Evolutionary conservation across 1,140 invertebrate species (phyloP), one percentile per base, ranked within the genome.

Genomic region (Tetraneura akinire): DNA sequence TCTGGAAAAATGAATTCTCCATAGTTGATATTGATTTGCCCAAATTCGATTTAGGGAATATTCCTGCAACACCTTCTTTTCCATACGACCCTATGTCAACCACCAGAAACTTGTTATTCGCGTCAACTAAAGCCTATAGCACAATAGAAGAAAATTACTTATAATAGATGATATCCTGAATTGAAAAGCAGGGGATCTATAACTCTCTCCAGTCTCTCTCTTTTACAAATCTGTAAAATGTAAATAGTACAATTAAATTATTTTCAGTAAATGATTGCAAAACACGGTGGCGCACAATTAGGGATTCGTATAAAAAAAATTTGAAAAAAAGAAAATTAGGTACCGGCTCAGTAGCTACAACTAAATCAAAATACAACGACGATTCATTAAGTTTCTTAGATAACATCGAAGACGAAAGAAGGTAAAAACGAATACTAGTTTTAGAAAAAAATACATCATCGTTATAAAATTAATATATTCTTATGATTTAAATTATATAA

Each of bases 131-230:
- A 42, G 32, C 32, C 23, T 53, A 57, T 37, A 88, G 81, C 55
- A 88, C 86, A 53, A 87, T 85, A 26, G 85, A 87, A 83, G 85
- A 88, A 81, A 81, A 85, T 10, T 83, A 68, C 80, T 88, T 88
- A 82, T 88, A 89, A 82, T 88, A 89, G 81, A 84, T 0, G 29
- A 64, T n/a, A 82, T 82, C 37, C 81, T 57, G 32, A 73, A 81
- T 29, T 37, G 42, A 73, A 81, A 82, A 0, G 70, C 57, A n/a
- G 81, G 55, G 14, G 81, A 76, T 18, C 62, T 23, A 32, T 73
- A 78, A 42, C 68, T 80, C 32, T 82, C 80, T 49, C 80, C 80
- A 26, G 80, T 81, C 16, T 57, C 64, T n/a, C n/a, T n/a, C n/a
- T n/a, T n/a, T n/a, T 37, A 82, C 62, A 82, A 81, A 81, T 64